These are phyloP conservation scores for Caenorhabditis sp. DNA, from an alignment of 2,888 invertebrate species.

Conservation along the genomic window DNA sequence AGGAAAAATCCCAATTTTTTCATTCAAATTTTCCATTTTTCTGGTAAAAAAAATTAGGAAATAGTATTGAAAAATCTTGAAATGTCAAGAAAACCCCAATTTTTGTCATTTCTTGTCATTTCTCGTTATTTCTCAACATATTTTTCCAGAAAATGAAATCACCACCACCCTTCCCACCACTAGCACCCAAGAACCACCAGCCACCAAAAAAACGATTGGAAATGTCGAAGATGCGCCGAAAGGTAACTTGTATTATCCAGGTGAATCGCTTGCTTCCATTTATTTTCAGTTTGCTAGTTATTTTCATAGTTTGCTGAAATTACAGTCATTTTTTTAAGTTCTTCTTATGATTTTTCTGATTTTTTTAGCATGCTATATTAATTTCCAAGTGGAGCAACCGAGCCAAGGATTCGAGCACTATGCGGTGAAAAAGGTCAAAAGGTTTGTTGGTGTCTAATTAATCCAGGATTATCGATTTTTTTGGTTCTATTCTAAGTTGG, in stretches of 20 bases:
- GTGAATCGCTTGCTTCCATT: conserved; percentile 40
- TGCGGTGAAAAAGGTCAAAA: conserved; percentile 46
- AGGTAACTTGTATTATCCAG: conserved; percentile 43
- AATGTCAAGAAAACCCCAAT: conserved; percentile 2
- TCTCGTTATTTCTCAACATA: background rate
- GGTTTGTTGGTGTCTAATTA: conserved; percentile 32
- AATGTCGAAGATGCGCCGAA: conserved; percentile 27
- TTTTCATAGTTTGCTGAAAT: conserved; percentile 18
- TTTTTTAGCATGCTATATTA: conserved; percentile 65
- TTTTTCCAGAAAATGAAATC: conserved; percentile 3
- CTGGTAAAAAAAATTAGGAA: background rate
- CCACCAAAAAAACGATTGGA: conserved; percentile 17
- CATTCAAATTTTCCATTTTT: too few relatives aligned
- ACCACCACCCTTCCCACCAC: conserved; percentile 18
- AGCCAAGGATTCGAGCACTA: conserved; percentile 44
- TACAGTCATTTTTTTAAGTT: background rate
- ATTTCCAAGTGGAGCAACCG: conserved; percentile 63
- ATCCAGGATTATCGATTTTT: background rate
- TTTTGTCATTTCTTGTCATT: too few relatives aligned
- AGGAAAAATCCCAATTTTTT: conserved; percentile 4
- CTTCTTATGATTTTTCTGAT: conserved; percentile 20
- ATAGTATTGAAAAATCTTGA: background rate
- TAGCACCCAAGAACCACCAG: conserved; percentile 4
- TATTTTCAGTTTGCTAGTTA: conserved; percentile 20
- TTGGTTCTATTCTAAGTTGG: conserved; percentile 4